phyloP scores from a whole-genome alignment of 2,888 invertebrate genomes.

The Melanophora roralis region DNA sequence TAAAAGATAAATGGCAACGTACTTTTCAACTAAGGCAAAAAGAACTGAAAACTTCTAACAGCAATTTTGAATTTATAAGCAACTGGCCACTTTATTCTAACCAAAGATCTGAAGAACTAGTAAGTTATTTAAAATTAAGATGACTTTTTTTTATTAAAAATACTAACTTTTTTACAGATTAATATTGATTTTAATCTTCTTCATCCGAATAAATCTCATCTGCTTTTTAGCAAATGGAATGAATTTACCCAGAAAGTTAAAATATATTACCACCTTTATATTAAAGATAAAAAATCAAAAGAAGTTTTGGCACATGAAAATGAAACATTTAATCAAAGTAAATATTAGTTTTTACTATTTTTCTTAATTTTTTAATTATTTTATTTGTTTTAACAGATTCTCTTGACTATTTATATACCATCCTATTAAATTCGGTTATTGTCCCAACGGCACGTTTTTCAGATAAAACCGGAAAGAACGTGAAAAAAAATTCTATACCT shows the following conservation, averaged over 20 bases:
- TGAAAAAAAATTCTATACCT: constrained; percentile 20
- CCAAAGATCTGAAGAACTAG: constrained; percentile 22
- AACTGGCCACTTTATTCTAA: constrained; percentile 45
- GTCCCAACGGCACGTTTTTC: constrained; percentile 40
- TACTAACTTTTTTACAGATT: not conserved
- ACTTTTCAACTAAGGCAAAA: constrained; percentile 44
- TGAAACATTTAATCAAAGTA: constrained; percentile 12
- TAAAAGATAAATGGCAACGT: constrained; percentile 40
- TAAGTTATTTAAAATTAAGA: not conserved
- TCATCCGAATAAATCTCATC: constrained; percentile 20
- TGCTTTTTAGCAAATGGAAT: constrained; percentile 47
- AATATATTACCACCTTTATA: constrained; percentile 7
- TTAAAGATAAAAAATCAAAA: constrained; percentile 36
- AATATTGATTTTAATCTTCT: constrained; percentile 32
- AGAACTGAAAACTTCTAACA: constrained; percentile 29
- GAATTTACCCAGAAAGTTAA: constrained; percentile 23
- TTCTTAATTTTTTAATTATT: not conserved
- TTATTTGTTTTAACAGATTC: constrained; percentile 5
- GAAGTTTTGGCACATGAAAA: constrained; percentile 4
- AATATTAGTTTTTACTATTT: not conserved
- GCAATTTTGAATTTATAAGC: constrained; percentile 38
- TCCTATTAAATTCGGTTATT: constrained; percentile 34
- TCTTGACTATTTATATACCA: constrained; percentile 11
- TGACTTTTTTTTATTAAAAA: not conserved
- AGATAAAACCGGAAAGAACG: not conserved